phyloP scores from a whole-genome alignment of 2,113 vertebrate species.

The Rhinoptilus africanus region DNA sequence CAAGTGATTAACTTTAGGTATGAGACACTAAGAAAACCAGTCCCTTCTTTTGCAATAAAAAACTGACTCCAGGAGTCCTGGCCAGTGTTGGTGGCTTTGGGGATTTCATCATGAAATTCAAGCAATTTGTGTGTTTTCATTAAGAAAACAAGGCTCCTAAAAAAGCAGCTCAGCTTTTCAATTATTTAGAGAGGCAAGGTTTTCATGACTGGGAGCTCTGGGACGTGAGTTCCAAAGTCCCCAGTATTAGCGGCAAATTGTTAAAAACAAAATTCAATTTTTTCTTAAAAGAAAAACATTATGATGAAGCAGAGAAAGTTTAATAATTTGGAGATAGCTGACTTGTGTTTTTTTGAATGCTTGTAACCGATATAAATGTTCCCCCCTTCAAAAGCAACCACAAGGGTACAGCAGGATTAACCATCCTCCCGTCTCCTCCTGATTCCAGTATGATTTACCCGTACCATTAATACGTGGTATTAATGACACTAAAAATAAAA shows the following conservation, averaged over 20 bases:
- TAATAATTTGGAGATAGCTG: neutral
- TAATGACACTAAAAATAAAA: neutral
- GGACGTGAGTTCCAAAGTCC: neutral
- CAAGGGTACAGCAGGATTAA: neutral
- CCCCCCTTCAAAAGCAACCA: neutral
- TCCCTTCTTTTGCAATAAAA: neutral
- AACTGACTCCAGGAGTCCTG: neutral
- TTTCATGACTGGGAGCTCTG: neutral
- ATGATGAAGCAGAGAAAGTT: neutral
- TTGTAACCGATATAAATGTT: neutral
- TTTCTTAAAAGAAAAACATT: neutral
- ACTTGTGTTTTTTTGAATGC: neutral
- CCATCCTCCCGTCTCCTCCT: neutral
- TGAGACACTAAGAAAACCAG: neutral
- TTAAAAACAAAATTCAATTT: neutral
- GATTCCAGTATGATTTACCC: neutral
- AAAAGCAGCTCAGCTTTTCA: neutral
- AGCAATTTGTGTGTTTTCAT: neutral
- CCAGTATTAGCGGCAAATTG: neutral
- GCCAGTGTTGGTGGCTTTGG: neutral
- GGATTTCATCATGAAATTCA: neutral
- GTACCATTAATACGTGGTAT: neutral
- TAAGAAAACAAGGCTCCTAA: neutral
- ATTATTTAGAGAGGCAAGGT: neutral
- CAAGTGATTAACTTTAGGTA: neutral